These are phyloP conservation scores for Syngnathoides biaculeatus DNA, from an alignment of 2,113 vertebrate genomes.

Conservation along the genomic window DNA sequence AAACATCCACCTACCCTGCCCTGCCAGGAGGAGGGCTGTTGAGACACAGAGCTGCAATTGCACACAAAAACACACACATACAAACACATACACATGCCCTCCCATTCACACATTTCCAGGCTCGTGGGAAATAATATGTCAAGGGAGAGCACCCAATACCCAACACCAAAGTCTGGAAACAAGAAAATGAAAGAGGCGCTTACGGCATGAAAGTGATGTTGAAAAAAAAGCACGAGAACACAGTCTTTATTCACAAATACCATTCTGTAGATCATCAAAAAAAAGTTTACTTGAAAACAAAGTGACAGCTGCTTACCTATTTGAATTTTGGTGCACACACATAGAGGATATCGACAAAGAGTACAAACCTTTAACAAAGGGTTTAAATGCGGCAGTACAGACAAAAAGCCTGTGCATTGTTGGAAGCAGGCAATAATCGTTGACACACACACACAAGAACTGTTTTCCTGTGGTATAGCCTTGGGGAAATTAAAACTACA, in stretches of 20 bases:
- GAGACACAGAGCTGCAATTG: constrained; percentile 32
- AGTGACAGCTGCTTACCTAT: constrained; percentile 53
- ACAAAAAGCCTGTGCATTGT: constrained; percentile 48
- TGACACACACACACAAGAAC: constrained; percentile 56
- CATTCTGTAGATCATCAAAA: neutral
- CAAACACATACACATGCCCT: constrained; percentile 22
- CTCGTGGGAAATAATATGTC: constrained; percentile 36
- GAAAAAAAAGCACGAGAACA: constrained; percentile 26
- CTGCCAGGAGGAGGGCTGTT: constrained; percentile 32
- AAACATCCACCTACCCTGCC: constrained; percentile 9
- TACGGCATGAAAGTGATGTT: constrained; percentile 51
- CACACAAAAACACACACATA: constrained; percentile 24
- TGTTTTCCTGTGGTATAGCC: constrained; percentile 75
- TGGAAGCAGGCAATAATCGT: constrained; percentile 58
- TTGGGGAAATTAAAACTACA: constrained; percentile 82
- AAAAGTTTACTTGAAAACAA: constrained; percentile 27
- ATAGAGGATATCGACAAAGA: constrained; percentile 11
- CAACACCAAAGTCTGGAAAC: constrained; percentile 61
- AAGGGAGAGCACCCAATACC: constrained; percentile 61
- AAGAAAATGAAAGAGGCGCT: constrained; percentile 61
- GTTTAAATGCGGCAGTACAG: constrained; percentile 49
- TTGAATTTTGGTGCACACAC: constrained; percentile 12
- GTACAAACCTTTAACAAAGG: constrained; percentile 17
- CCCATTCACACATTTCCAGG: constrained; percentile 10
- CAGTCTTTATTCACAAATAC: neutral